These are phyloP conservation scores for Orchesella cincta DNA, from an alignment of 1,140 invertebrate species.

Conservation along the genomic window DNA sequence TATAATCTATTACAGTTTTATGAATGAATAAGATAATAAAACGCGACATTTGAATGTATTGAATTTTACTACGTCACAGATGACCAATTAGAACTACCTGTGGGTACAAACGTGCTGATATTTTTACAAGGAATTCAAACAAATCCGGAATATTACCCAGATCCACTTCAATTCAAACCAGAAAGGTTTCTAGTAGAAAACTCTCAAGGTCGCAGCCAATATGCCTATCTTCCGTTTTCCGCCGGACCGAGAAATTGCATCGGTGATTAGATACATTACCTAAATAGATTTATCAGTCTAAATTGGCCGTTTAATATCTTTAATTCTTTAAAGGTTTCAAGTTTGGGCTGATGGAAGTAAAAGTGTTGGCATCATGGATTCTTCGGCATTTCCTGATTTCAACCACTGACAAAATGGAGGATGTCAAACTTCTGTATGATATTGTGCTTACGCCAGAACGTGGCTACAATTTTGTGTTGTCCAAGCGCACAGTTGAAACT, in stretches of 20 bases:
- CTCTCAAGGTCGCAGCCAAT: not conserved
- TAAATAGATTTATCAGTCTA: too few relatives aligned
- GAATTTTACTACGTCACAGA: not conserved
- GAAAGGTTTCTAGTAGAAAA: not conserved
- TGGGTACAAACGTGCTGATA: not conserved
- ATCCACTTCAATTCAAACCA: not conserved
- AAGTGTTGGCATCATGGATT: not conserved
- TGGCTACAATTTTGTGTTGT: not conserved
- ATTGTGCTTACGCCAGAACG: not conserved
- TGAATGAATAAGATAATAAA: too few relatives aligned
- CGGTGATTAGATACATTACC: too few relatives aligned
- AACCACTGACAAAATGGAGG: not conserved
- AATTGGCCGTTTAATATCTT: too few relatives aligned
- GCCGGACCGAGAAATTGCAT: too few relatives aligned
- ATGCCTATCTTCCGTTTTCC: not conserved
- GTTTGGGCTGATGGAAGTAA: not conserved
- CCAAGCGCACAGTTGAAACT: too few relatives aligned
- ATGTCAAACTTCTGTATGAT: not conserved
- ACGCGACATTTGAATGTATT: too few relatives aligned
- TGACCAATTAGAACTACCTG: not conserved
- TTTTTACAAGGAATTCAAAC: not conserved
- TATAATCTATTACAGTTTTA: not conserved
- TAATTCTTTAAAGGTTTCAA: not conserved
- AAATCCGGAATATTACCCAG: not conserved
- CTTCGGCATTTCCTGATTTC: not conserved